Percentiles rank a stretch among this genome's conserved stretches.
Evolutionary conservation across 2,113 vertebrate genomes (phyloP).

Genomic region (Pseudois nayaur): DNA sequence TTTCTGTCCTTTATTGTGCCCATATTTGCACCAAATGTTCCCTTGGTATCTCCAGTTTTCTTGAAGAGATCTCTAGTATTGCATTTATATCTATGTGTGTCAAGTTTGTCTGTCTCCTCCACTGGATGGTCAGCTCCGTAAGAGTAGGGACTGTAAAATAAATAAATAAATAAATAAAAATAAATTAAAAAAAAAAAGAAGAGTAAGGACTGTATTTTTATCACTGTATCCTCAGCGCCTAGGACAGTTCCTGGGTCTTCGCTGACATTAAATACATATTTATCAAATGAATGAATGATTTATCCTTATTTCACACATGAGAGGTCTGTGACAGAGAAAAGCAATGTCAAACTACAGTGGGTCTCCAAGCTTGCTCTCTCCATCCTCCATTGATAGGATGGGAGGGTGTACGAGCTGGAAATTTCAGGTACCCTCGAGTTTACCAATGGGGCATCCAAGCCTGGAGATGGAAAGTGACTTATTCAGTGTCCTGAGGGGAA

Average conservation of each 20-base stretch:
- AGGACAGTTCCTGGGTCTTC: neutral
- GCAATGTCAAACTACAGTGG: neutral
- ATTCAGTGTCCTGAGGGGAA: neutral
- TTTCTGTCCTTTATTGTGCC: neutral
- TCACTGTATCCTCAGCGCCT: neutral
- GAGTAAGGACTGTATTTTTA: rapidly evolving
- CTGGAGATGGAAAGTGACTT: neutral
- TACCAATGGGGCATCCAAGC: neutral
- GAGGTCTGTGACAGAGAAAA: neutral
- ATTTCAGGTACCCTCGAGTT: neutral
- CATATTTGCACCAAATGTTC: neutral
- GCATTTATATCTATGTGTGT: neutral
- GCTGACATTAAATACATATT: neutral
- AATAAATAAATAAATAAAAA: too few species aligned
- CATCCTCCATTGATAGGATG: neutral
- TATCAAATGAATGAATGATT: neutral
- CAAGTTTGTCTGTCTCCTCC: neutral
- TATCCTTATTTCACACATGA: neutral
- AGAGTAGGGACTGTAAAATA: rapidly evolving
- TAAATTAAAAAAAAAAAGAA: too few species aligned
- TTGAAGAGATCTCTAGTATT: neutral
- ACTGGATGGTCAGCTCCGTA: neutral
- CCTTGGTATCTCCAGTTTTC: neutral
- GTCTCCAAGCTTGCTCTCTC: neutral
- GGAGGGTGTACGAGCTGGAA: too few species aligned